Base-by-base conservation (phyloP, 2,888 invertebrate species). In the Geotrupes spiniger region DNA sequence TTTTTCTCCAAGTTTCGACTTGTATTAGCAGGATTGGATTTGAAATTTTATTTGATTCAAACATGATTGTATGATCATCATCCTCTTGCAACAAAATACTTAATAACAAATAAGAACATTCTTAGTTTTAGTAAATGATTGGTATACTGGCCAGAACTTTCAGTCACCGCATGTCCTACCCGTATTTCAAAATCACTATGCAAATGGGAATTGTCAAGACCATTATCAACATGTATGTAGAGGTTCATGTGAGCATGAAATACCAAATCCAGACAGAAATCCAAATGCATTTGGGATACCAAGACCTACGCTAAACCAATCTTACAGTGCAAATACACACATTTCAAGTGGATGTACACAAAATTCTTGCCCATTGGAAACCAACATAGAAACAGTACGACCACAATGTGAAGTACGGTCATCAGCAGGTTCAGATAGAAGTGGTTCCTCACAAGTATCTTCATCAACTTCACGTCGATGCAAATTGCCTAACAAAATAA, bases 51-150 rank as follows among this genome's bases (percentile, higher is more conserved):
- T n/a, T 10, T 12, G 12, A 11, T 29, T 8, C 4, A 29, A n/a
- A n/a, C n/a, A n/a, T n/a, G n/a, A n/a, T n/a, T n/a, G n/a, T n/a
- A n/a, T n/a, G n/a, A n/a, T n/a, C n/a, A n/a, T n/a, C n/a, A n/a
- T n/a, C n/a, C n/a, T n/a, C n/a, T n/a, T n/a, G n/a, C n/a, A n/a
- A n/a, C n/a, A n/a, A n/a, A n/a, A 21, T 21, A 21, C 6, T 21
- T 21, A 21, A 21, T 21, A 21, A 21, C n/a, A n/a, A n/a, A n/a
- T n/a, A n/a, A n/a, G n/a, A 21, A 21, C 12, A 2, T 28, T 40
- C 14, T 10, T n/a, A 45, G 39, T 46, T 25, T 21, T 46, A 38
- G 39, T 46, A 4, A 46, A 46, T 17, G 46, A 46, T 33, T 46
- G 46, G 46, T 26, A 25, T n/a, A 46, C 46, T 2, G 46, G 46